Conservation (phyloP, 2,113 vertebrate genomes). For the Oreamnos americanus region DNA sequence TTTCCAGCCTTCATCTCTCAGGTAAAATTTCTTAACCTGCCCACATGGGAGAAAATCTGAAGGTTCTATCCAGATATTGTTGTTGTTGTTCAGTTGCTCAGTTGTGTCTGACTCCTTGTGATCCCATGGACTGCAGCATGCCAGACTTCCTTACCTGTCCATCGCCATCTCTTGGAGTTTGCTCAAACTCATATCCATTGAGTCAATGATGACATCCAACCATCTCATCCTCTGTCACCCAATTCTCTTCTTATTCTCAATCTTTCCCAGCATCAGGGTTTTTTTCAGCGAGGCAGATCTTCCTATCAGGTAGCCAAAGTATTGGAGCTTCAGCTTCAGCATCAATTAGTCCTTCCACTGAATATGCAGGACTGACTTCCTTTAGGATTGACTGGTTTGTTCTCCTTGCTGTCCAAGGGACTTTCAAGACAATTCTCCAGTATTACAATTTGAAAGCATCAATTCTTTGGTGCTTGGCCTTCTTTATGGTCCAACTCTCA, state of each 20-base stretch:
- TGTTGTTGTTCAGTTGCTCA: background rate
- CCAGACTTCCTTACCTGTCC: background rate
- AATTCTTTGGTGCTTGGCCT: background rate
- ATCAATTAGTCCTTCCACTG: background rate
- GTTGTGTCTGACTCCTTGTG: background rate
- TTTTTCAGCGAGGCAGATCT: background rate
- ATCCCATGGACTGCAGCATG: background rate
- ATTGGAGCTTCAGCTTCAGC: background rate
- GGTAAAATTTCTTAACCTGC: background rate
- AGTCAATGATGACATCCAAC: background rate
- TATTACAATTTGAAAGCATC: background rate
- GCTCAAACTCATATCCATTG: background rate
- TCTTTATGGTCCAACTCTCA: background rate
- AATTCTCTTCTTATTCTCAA: background rate
- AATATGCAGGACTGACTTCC: background rate
- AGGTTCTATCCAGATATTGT: background rate
- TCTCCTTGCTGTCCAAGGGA: background rate
- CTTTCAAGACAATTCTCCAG: background rate
- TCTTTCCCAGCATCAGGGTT: background rate
- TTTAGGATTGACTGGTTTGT: background rate
- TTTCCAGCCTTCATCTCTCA: background rate
- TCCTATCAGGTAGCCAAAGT: background rate
- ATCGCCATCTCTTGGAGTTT: background rate
- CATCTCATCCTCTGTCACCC: background rate
- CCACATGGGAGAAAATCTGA: background rate